phyloP scores from a whole-genome alignment of 2,797 vertebrate genomes.

The Phrynocephalus forsythii region DNA sequence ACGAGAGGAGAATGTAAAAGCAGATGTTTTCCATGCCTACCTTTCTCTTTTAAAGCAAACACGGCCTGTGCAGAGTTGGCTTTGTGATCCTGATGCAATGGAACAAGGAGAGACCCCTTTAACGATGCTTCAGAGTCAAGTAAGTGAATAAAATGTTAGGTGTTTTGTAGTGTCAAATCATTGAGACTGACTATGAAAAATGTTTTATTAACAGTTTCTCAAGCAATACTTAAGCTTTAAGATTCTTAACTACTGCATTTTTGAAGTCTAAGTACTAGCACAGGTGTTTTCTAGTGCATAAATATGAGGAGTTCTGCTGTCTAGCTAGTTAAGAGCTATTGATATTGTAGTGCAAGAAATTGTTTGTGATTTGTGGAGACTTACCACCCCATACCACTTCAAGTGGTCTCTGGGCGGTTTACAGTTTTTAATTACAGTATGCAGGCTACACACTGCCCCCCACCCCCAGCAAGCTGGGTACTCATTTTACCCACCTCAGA shows the following conservation, averaged over 20 bases:
- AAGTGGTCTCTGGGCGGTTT: too few relatives aligned
- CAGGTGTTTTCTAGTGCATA: neutral
- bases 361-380: neutral
- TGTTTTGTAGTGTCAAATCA: conserved; percentile 13
- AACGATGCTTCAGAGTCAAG: conserved; percentile 99
- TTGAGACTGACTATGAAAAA: neutral
- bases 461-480: too few relatives aligned
- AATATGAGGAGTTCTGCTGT: neutral
- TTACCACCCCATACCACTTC: too few relatives aligned
- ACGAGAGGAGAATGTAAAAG: conserved; percentile 98
- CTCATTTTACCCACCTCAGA: too few relatives aligned
- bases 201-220: neutral
- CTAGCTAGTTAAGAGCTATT: neutral
- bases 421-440: too few relatives aligned
- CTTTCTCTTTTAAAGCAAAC: conserved; percentile 98
- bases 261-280: neutral
- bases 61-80: conserved; percentile 96
- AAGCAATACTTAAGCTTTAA: neutral
- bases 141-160: conserved; percentile 66
- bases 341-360: neutral
- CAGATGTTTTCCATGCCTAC: conserved; percentile 98
- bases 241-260: neutral
- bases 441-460: too few relatives aligned
- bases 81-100: conserved; percentile 97
- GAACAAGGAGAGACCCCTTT: conserved; percentile 98